These are phyloP conservation scores for Trissonchulus latispiculum DNA, from an alignment of 2,888 invertebrate species.

Conservation along the genomic window DNA sequence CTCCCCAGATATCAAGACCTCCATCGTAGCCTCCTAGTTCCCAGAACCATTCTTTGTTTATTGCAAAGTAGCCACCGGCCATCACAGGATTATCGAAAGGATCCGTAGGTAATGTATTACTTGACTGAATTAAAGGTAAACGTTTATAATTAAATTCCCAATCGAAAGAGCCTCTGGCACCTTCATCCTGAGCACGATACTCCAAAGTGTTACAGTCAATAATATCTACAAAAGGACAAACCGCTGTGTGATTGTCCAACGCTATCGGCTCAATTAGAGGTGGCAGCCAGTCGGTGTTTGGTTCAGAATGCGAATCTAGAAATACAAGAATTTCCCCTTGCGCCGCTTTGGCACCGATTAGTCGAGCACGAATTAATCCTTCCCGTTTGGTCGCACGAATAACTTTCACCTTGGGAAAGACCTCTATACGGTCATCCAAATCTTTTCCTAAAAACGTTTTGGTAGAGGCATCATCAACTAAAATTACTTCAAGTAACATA, in stretches of 20 bases:
- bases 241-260: slow-evolving; percentile 66
- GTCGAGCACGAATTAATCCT: slow-evolving; percentile 72
- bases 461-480: slow-evolving; percentile 49
- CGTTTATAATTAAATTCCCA: slow-evolving; percentile 13
- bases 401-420: slow-evolving; percentile 61
- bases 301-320: slow-evolving; percentile 28
- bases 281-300: slow-evolving; percentile 20
- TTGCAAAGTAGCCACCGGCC: slow-evolving; percentile 94
- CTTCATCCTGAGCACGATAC: slow-evolving; percentile 51
- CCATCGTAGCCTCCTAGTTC: slow-evolving; percentile 82
- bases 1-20: slow-evolving; percentile 86
- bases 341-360: slow-evolving; percentile 53
- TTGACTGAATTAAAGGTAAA: slow-evolving; percentile 53
- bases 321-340: slow-evolving; percentile 23
- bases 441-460: slow-evolving; percentile 44
- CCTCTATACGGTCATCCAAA: slow-evolving; percentile 46
- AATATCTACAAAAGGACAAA: slow-evolving; percentile 86
- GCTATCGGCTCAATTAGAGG: slow-evolving; percentile 66
- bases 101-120: slow-evolving; percentile 60
- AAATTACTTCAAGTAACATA: slow-evolving; percentile 49
- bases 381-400: slow-evolving; percentile 62
- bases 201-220: slow-evolving; percentile 75
- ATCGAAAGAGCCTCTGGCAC: slow-evolving; percentile 5
- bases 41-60: slow-evolving; percentile 77
- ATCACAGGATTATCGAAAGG: slow-evolving; percentile 83